phyloP scores from a whole-genome alignment of 1,140 invertebrate genomes.

The Hormaphis cornu region DNA sequence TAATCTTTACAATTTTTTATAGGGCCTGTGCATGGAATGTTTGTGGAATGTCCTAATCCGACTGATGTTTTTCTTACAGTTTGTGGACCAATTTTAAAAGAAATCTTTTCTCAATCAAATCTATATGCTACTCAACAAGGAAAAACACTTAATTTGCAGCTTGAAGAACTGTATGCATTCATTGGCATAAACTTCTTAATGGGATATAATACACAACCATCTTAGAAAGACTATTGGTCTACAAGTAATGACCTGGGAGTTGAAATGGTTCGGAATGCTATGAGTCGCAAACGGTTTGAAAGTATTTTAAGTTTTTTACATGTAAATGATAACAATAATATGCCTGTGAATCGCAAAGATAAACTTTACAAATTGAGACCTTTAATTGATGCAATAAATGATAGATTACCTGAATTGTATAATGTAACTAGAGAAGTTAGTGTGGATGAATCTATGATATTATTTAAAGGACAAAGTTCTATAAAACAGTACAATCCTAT shows the following conservation, averaged over 20 bases:
- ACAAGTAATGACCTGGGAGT: constrained; percentile 14
- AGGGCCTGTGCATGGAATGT: too few species aligned
- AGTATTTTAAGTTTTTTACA: neutral
- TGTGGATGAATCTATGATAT: neutral
- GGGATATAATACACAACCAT: constrained; percentile 38
- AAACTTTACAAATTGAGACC: neutral
- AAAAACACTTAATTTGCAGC: neutral
- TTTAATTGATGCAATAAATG: neutral
- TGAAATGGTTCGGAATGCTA: neutral
- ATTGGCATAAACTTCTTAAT: constrained; percentile 38
- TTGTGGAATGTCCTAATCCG: too few species aligned
- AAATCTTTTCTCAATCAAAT: neutral
- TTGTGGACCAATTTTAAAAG: too few species aligned
- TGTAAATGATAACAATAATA: neutral
- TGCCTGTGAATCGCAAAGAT: neutral
- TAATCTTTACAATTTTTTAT: too few species aligned
- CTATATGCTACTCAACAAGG: neutral
- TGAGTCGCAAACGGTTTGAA: neutral
- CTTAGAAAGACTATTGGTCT: constrained; percentile 41
- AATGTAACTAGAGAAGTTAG: neutral
- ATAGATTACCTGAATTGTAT: neutral
- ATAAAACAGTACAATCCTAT: constrained; percentile 39
- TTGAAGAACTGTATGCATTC: constrained; percentile 37
- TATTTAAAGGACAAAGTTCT: constrained; percentile 35
- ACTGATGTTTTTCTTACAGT: too few species aligned